A percentile compares a stretch with the other conserved stretches of the same genome.
Conservation (phyloP, 2,797 vertebrate genomes). For the Acanthiza pusilla region DNA sequence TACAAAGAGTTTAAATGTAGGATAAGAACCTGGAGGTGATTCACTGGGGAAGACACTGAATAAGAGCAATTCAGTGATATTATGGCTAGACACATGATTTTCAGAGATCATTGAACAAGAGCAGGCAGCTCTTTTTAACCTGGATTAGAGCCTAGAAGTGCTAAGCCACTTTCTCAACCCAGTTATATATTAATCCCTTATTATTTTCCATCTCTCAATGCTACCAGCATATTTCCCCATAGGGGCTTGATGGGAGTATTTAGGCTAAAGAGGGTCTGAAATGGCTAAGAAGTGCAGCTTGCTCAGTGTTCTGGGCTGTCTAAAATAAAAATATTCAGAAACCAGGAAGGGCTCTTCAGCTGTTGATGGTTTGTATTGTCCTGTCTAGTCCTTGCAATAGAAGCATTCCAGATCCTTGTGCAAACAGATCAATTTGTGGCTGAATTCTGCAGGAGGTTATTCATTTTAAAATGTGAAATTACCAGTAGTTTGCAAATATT, state of each 20-base stretch:
- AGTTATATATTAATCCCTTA: neutral
- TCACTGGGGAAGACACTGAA: neutral
- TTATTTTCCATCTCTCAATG: neutral
- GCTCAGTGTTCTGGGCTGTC: neutral
- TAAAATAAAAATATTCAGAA: neutral
- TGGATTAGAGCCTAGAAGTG: neutral
- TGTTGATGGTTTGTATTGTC: neutral
- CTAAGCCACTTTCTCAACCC: neutral
- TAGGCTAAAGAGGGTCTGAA: neutral
- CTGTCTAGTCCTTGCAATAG: neutral
- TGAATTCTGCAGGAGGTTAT: neutral
- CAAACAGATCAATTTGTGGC: constrained; percentile 30
- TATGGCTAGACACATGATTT: neutral
- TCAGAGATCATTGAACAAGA: neutral
- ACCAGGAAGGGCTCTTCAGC: neutral
- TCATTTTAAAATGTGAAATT: neutral
- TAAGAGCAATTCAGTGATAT: neutral
- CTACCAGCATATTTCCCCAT: neutral
- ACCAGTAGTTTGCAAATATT: neutral
- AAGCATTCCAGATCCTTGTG: neutral
- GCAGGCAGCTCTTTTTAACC: neutral
- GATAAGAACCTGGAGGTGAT: neutral
- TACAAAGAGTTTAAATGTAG: neutral
- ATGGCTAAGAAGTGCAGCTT: neutral
- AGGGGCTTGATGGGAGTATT: neutral